phyloP scores from a whole-genome alignment of 2,797 vertebrate species.

The Cyclopterus lumpus region DNA sequence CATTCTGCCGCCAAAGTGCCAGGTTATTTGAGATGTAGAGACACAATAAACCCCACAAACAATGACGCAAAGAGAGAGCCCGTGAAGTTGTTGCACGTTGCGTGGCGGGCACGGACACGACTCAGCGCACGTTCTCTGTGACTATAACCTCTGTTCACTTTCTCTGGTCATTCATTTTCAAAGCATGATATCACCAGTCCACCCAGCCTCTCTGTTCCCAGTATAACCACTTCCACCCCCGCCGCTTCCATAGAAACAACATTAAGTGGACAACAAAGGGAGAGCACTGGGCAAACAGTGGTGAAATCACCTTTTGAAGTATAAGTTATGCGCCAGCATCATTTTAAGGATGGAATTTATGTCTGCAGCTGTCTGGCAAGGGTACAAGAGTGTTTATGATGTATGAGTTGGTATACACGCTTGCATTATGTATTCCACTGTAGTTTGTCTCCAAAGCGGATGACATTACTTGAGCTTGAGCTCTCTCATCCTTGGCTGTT shows the following conservation, averaged over 20 bases:
- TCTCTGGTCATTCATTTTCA: neutral
- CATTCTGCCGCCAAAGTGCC: too few relatives aligned
- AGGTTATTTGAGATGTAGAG: neutral
- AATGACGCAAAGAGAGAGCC: neutral
- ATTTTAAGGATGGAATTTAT: conserved; percentile 10
- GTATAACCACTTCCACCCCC: neutral
- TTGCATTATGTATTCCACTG: conserved; percentile 31
- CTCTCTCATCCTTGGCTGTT: conserved; percentile 9
- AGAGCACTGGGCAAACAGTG: neutral
- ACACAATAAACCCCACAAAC: neutral
- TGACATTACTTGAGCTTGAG: conserved; percentile 23
- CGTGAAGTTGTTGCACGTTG: neutral
- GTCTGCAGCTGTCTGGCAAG: conserved; percentile 17
- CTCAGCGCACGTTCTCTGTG: neutral
- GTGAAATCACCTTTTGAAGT: neutral
- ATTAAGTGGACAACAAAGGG: conserved; percentile 3
- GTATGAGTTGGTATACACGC: conserved; percentile 7
- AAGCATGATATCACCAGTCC: neutral
- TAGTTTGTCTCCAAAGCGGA: conserved; percentile 26
- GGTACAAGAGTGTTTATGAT: conserved; percentile 17
- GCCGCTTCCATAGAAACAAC: conserved; percentile 9
- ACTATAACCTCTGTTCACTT: neutral
- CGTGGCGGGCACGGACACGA: neutral
- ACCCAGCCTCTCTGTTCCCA: neutral
- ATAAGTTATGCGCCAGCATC: neutral